Conservation (phyloP, 2,113 vertebrate species). For the Puntigrus tetrazona region DNA sequence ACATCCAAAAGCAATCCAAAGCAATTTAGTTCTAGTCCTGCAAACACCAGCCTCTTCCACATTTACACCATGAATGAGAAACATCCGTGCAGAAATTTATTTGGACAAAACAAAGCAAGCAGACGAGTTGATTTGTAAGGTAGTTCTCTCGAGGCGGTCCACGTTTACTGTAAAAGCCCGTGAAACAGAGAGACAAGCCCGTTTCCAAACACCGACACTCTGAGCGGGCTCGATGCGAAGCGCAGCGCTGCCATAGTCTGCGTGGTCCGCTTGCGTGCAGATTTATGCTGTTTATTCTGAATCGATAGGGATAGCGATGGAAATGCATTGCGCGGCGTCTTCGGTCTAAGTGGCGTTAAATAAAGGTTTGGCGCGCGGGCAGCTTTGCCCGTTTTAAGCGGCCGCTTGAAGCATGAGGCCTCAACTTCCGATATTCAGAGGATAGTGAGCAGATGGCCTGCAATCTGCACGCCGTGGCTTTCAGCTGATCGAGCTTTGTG, state of each 20-base stretch:
- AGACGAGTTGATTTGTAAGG: not conserved
- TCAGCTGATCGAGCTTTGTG: conserved; percentile 15
- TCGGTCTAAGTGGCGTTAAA: not conserved
- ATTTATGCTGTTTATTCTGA: not conserved
- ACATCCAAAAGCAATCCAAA: not conserved
- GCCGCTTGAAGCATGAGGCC: not conserved
- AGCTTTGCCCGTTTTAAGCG: too few species aligned
- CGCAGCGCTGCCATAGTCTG: not conserved
- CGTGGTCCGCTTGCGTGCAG: not conserved
- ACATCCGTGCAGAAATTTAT: not conserved
- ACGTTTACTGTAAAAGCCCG: not conserved
- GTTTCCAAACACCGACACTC: conserved; percentile 12
- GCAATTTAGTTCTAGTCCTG: not conserved
- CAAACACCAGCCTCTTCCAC: not conserved
- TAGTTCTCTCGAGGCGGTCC: not conserved
- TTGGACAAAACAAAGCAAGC: not conserved
- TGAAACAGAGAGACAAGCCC: not conserved
- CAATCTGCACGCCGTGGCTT: not conserved
- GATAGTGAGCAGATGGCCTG: conserved; percentile 11
- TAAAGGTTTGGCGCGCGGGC: not conserved
- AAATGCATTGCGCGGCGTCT: not conserved
- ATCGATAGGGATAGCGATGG: not conserved
- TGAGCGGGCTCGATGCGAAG: not conserved
- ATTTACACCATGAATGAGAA: not conserved
- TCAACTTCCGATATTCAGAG: too few species aligned